Percentiles rank a stretch among this genome's conserved stretches.
These are phyloP conservation scores for Bubalus kerabau DNA, from an alignment of 2,113 vertebrate species.

Conservation along the genomic window DNA sequence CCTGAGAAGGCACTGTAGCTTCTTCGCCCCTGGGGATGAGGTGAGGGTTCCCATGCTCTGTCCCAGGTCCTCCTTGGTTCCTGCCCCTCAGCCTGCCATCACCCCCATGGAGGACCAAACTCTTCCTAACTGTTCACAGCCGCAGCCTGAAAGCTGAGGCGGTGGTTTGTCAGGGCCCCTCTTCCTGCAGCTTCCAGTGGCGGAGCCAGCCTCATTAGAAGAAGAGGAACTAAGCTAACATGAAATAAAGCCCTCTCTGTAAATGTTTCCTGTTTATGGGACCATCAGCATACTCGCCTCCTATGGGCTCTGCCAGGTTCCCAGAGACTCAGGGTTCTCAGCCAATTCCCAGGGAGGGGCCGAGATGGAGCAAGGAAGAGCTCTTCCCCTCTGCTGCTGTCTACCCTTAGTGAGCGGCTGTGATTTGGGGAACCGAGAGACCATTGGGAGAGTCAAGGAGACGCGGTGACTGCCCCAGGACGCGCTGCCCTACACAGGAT, in stretches of 20 bases:
- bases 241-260: not conserved
- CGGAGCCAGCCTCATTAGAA: not conserved
- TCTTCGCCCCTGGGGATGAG: not conserved
- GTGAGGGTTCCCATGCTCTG: not conserved
- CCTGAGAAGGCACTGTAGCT: not conserved
- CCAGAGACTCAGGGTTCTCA: not conserved
- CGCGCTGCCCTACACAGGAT: rapidly evolving
- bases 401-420: not conserved
- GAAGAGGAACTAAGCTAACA: not conserved
- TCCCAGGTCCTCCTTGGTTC: too few species aligned
- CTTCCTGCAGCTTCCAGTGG: not conserved
- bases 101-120: not conserved
- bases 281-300: not conserved
- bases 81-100: rapidly evolving
- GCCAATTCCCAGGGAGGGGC: not conserved
- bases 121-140: not conserved
- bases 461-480: rapidly evolving
- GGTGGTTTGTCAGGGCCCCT: not conserved
- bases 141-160: not conserved
- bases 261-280: slow-evolving; percentile 12
- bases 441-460: not conserved
- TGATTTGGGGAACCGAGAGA: not conserved
- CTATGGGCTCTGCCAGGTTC: not conserved
- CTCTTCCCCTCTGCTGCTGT: not conserved
- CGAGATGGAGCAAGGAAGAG: not conserved